Conservation (phyloP, 2,888 invertebrate genomes). For the Caenorhabditis sulstoni region DNA sequence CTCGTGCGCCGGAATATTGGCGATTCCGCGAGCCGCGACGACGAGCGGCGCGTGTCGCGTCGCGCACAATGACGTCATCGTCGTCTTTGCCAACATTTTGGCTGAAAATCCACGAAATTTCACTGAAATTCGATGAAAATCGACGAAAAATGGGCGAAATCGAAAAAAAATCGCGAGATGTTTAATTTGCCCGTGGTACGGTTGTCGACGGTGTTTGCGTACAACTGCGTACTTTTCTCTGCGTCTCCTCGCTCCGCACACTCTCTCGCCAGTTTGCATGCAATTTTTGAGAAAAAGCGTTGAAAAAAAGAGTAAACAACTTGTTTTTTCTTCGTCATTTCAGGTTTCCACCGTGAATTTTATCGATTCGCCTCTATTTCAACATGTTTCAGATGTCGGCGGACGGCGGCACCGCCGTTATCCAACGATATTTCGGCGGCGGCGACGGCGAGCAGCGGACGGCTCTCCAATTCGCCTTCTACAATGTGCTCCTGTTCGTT, state of each 20-base stretch:
- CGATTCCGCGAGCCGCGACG: conserved; percentile 66
- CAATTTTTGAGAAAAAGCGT: conserved; percentile 13
- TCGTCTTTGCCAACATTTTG: conserved; percentile 28
- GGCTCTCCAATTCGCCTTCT: conserved; percentile 77
- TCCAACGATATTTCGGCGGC: conserved; percentile 51
- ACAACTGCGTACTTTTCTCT: conserved; percentile 39
- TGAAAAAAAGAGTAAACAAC: conserved; percentile 25
- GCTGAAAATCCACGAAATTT: neutral
- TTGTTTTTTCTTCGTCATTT: neutral
- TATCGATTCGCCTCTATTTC: conserved; percentile 14
- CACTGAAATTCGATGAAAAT: conserved; percentile 2
- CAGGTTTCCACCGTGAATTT: neutral
- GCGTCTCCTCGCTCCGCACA: conserved; percentile 24
- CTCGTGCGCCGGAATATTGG: conserved; percentile 78
- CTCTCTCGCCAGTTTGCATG: conserved; percentile 30
- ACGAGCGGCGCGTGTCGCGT: conserved; percentile 9
- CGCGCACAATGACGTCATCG: conserved; percentile 24
- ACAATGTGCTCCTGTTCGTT: conserved; percentile 75
- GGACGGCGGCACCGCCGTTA: conserved; percentile 54
- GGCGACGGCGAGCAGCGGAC: conserved; percentile 69
- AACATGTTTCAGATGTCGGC: conserved; percentile 43
- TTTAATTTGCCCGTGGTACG: conserved; percentile 30
- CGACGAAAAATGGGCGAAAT: conserved; percentile 7
- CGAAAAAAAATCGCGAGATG: conserved; percentile 9
- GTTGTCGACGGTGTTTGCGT: conserved; percentile 45